phyloP scores from a whole-genome alignment of 2,888 invertebrate species.

The Cryptus viduatorius region DNA sequence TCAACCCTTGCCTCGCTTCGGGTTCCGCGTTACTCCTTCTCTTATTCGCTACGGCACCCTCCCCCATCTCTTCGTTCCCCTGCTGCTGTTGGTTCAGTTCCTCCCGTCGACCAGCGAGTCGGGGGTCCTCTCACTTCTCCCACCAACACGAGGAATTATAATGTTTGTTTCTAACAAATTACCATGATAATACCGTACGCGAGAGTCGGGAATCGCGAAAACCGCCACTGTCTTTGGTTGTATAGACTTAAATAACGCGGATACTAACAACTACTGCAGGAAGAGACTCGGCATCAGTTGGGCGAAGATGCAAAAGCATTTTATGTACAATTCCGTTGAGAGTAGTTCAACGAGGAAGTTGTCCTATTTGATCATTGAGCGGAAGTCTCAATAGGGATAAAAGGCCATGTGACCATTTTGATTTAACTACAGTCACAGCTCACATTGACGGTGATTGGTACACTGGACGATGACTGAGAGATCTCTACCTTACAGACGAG shows the following conservation, averaged over 20 bases:
- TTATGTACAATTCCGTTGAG: slow-evolving; percentile 39
- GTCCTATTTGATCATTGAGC: neutral
- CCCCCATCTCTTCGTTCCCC: slow-evolving; percentile 70
- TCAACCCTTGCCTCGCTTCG: slow-evolving; percentile 73
- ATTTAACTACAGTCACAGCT: too few species aligned
- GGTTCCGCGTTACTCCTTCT: slow-evolving; percentile 51
- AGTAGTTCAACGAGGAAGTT: slow-evolving; percentile 30
- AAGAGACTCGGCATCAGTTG: slow-evolving; percentile 50
- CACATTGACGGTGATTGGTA: neutral
- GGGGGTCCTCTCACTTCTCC: slow-evolving; percentile 58
- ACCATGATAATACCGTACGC: slow-evolving; percentile 84
- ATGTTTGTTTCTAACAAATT: slow-evolving; percentile 85
- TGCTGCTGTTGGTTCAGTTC: slow-evolving; percentile 57
- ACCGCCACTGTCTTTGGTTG: slow-evolving; percentile 79
- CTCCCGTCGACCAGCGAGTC: slow-evolving; percentile 52
- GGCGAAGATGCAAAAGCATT: slow-evolving; percentile 23
- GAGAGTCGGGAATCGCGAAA: slow-evolving; percentile 62
- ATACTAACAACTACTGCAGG: slow-evolving; percentile 51
- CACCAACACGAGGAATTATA: slow-evolving; percentile 80
- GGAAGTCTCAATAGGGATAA: neutral
- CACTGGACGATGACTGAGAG: slow-evolving; percentile 23
- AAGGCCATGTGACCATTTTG: neutral
- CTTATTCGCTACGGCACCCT: slow-evolving; percentile 46
- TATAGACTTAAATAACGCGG: slow-evolving; percentile 80
- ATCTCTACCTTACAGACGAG: slow-evolving; percentile 1